phyloP scores from a whole-genome alignment of 2,888 invertebrate species.

The Agapetus fuscipes region DNA sequence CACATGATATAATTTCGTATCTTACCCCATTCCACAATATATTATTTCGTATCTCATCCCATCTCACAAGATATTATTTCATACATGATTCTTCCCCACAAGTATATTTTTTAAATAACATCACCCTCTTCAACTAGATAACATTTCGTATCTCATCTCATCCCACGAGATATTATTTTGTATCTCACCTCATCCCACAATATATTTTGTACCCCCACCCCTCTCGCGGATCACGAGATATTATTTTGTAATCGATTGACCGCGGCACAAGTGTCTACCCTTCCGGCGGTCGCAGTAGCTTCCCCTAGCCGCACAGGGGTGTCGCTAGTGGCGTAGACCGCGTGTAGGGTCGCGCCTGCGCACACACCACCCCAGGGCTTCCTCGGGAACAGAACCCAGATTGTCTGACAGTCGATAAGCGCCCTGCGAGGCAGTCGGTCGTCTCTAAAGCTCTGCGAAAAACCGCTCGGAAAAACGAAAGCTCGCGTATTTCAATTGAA shows the following conservation, averaged over 20 bases:
- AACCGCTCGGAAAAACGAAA: neutral
- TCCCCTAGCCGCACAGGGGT: conserved; percentile 6
- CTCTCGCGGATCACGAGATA: neutral
- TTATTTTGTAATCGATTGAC: conserved; percentile 6
- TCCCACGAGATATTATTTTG: too few relatives aligned
- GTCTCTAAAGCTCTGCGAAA: neutral
- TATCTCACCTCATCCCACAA: too few relatives aligned
- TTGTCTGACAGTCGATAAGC: conserved; percentile 21
- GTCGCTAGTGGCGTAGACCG: conserved; percentile 9
- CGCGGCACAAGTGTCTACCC: conserved; percentile 2
- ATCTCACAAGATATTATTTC: too few relatives aligned
- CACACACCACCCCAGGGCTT: conserved; percentile 6
- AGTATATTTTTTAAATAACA: too few relatives aligned
- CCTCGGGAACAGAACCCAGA: conserved; percentile 13
- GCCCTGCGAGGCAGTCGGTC: conserved; percentile 11
- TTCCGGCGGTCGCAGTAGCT: conserved; percentile 5
- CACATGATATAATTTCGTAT: too few relatives aligned
- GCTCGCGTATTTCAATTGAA: neutral
- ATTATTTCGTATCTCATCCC: too few relatives aligned
- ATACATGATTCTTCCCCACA: too few relatives aligned
- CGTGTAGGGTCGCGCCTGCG: conserved; percentile 15
- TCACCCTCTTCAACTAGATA: too few relatives aligned
- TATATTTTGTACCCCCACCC: neutral
- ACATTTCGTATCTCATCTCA: too few relatives aligned
- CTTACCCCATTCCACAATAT: too few relatives aligned